phyloP scores from a whole-genome alignment of 1,140 invertebrate genomes.

The Macrostomum lignano region DNA sequence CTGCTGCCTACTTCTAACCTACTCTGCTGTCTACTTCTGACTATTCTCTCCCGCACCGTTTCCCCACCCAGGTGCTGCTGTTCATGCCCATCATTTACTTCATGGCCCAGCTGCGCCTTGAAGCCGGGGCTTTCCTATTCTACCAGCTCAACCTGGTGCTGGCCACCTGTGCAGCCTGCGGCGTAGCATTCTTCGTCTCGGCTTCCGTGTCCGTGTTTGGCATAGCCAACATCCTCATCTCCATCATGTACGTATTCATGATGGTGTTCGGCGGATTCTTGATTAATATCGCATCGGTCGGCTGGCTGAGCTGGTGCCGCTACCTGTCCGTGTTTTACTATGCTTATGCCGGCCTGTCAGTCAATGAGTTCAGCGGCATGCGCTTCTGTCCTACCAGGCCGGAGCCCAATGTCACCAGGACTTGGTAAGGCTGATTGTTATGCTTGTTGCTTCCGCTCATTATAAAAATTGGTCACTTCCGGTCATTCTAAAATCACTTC shows the following conservation, averaged over 20 bases:
- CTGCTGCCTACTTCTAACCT: too few species aligned
- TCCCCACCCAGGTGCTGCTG: too few species aligned
- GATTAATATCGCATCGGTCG: conserved; percentile 8
- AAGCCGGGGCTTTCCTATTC: conserved; percentile 3
- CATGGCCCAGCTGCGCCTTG: conserved; percentile 5
- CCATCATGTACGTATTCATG: conserved; percentile 6
- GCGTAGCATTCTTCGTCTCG: conserved; percentile 4
- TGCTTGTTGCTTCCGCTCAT: too few species aligned
- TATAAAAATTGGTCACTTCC: too few species aligned
- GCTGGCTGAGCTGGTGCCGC: conserved; percentile 8
- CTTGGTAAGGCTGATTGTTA: too few species aligned
- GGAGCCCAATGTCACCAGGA: too few species aligned
- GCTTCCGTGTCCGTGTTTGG: conserved; percentile 7
- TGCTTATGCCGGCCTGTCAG: not conserved
- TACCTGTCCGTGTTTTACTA: conserved; percentile 9
- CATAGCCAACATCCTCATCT: conserved; percentile 6
- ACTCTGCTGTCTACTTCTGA: too few species aligned
- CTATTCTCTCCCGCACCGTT: too few species aligned
- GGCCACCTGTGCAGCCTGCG: conserved; percentile 2
- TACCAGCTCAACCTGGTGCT: conserved; percentile 1
- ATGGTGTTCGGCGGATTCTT: conserved; percentile 9
- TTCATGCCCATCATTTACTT: conserved; percentile 7
- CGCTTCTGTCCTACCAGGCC: not conserved
- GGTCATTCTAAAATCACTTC: too few species aligned
- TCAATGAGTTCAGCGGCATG: conserved; percentile 1